Evolutionary conservation across 2,113 vertebrate species (phyloP), one percentile per base, ranked within the genome.

Genomic region (Saiga tatarica): DNA sequence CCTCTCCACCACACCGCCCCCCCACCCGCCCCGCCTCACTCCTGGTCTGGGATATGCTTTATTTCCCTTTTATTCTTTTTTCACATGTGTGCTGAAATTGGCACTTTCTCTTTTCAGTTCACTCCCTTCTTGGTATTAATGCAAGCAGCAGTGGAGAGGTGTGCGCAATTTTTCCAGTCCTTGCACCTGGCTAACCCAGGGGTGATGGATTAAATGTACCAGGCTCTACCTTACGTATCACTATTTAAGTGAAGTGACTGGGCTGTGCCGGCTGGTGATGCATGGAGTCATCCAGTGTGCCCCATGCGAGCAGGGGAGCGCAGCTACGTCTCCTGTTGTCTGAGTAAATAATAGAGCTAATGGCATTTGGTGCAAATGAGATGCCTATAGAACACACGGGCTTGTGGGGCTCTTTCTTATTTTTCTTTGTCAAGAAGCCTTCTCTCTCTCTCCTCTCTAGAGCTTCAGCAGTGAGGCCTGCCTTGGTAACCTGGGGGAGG

Each of bases 301-400:
- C 25, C 42, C 17, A 19, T n/a, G 83, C 83, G 88, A 81, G 96
- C 19, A 25, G 94, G 52, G 82, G 95, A 96, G 74, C 28, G 12
- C 15, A 87, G 89, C 95, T 94, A 62, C 87, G 60, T 95, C 90
- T 97, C 33, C 88, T 88, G 57, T 81, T 39, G 67, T 98, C 96
- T 96, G 95, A 94, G 87, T 91, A 98, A 98, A 98, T 71, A 98
- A 97, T 86, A 1, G 26, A n/a, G 47, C 91, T 98, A 98, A 98
- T 94, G 81, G 96, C 92, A 89, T 96, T 98, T 92, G 95, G 97
- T 95, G 95, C 97, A 98, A 98, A 98, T 93, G 90, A 98, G 96
- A 17, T 76, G 96, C 93, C 93, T 17, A 9, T 93, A 78, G 91
- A 97, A 90, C 96, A 36, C 64, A n/a, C 67, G 9, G 53, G 55